Evolutionary conservation across 2,888 invertebrate species (phyloP).

Genomic region (Gastrophysa polygoni): DNA sequence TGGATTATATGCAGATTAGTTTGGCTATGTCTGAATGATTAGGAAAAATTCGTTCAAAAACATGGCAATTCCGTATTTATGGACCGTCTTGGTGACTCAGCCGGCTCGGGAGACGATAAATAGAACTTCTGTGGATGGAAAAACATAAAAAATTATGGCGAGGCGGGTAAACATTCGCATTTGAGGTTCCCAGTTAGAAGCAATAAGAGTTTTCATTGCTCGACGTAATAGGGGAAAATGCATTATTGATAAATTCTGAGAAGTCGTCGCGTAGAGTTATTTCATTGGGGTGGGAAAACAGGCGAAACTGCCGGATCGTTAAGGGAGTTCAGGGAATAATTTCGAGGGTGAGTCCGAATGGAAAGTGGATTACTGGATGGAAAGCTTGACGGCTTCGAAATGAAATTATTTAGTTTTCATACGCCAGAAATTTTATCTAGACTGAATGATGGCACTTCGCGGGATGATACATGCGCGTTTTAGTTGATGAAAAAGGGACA

Average conservation of each 20-base stretch:
- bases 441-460: not conserved
- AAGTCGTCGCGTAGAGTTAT: not conserved
- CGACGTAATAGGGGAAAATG: conserved; percentile 1
- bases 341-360: not conserved
- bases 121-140: conserved; percentile 11
- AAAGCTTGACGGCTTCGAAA: not conserved
- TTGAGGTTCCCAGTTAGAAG: conserved; percentile 7
- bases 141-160: conserved; percentile 12
- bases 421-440: not conserved
- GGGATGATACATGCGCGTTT: not conserved
- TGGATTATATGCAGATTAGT: not conserved
- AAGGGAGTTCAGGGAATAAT: not conserved
- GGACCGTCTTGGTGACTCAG: conserved; percentile 1
- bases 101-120: conserved; percentile 12
- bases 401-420: conserved; percentile 1
- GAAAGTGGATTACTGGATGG: not conserved
- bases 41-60: not conserved
- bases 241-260: conserved; percentile 1
- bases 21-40: not conserved
- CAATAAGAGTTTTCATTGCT: conserved; percentile 14
- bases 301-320: not conserved
- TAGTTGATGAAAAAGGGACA: not conserved
- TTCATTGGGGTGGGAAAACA: not conserved
- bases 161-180: conserved; percentile 15
- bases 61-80: not conserved